Evolutionary conservation across 2,888 invertebrate species (phyloP), one percentile per base, ranked within the genome.

Genomic region (Muscina levida): DNA sequence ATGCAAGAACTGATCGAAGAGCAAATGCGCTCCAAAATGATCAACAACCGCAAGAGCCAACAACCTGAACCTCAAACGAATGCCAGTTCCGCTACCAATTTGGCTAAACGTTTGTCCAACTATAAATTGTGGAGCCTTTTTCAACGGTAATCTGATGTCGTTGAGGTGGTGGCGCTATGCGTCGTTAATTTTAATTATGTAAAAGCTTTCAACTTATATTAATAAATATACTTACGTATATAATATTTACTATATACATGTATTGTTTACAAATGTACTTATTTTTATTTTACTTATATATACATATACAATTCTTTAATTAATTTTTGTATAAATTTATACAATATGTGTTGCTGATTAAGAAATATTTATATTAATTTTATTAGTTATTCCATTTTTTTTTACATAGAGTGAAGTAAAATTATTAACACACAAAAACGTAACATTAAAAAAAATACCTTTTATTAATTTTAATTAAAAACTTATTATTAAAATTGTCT

Each of bases 1-100:
- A 97, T 98, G 96, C 97, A 98, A 87, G 95, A 96, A 87, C 92
- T 98, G 53, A 93, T 98, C 78, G 96, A 97, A 85, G 97, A 97
- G 87, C 97, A 97, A 90, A 95, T 98, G 93, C 94, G 95, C 82
- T 95, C 93, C 87, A 97, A 97, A 91, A 92, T 98, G 72, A 88
- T 84, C 93, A 94, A 79, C 93, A 94, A 72, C 92, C 93, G 85
- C 92, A 94, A 91, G 91, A 77, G 76, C 11, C 70, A 74, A 57
- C 57, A 74, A 10, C 22, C 71, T 1, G 62, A 79, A 70, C 71
- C 76, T 71, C 82, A 72, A 75, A 53, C 53, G 15, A 72, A 70
- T 77, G 85, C 85, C 79, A 87, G 87, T 72, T 86, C 88, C 13
- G 88, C 88, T 24, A 85, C 86, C 70, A 86, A 86, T 75, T 88